Evolutionary conservation across 2,888 invertebrate species (phyloP), one percentile per base, ranked within the genome.

Genomic region (Epinotia ramella): DNA sequence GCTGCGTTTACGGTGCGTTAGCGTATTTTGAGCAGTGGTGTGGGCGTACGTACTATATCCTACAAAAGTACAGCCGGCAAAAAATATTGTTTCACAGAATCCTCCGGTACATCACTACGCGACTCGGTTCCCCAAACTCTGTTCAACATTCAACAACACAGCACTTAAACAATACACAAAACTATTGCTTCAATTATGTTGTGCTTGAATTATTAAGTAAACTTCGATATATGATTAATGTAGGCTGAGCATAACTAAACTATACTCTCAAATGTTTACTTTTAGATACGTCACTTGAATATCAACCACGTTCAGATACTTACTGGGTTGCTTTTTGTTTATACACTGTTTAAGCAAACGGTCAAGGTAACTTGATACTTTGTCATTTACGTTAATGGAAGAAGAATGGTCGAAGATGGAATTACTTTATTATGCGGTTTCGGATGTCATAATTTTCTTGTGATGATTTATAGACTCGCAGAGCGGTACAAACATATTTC

Each of bases 291-390:
- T 5, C 64, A n/a, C 3, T 49, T 0, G 3, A 65, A 49, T 28
- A 49, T 65, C 12, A 72, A 53, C 60, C 60, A 60, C 16, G 49
- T 66, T 11, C 20, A 13, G 53, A 53, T 73, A 3, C 5, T 12
- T 33, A 46, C n/a, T 46, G 5, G n/a, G 69, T 69, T 69, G 16
- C 5, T 16, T n/a, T 60, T 20, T 6, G 44, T n/a, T n/a, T 28
- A 33, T 9, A 16, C 28, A 62, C 12, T 7, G 40, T 24, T 33
- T 13, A 53, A 65, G 28, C 73, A 56, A 44, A 66, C 57, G 66
- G 73, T 73, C 73, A 73, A 73, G 73, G 73, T 64, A 69, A 74
- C 69, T 20, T 69, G 69, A 74, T 74, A 74, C 69, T 73, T 64
- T 33, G 73, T 74, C 73, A 62, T 69, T 63, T 74, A 28, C 64